These are phyloP conservation scores for Frieseomelitta varia DNA, from an alignment of 1,140 invertebrate genomes.

Conservation along the genomic window DNA sequence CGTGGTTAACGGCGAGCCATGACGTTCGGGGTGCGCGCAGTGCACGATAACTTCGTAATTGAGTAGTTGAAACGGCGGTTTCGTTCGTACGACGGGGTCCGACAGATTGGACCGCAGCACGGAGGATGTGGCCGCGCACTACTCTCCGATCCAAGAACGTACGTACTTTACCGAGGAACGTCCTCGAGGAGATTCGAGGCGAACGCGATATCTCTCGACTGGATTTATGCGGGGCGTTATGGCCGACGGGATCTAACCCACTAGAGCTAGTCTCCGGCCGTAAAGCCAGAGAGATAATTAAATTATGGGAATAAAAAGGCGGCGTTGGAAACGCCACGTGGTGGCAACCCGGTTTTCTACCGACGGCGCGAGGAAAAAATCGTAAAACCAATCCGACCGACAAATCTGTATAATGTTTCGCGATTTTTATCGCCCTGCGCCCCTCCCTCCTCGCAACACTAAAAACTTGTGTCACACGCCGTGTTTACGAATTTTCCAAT, in stretches of 20 bases:
- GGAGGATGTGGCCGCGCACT: constrained; percentile 7
- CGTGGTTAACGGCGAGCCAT: neutral
- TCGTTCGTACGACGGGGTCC: constrained; percentile 6
- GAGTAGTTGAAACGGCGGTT: constrained; percentile 40
- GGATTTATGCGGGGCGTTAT: constrained; percentile 72
- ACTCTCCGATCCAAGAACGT: constrained; percentile 37
- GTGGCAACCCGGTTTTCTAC: constrained; percentile 35
- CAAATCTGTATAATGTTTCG: constrained; percentile 80
- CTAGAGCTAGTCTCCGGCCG: constrained; percentile 68
- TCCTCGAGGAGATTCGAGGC: constrained; percentile 50
- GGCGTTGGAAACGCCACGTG: constrained; percentile 15
- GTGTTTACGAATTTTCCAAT: constrained; percentile 65
- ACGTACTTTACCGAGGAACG: constrained; percentile 46
- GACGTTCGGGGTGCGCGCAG: neutral
- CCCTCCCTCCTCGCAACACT: constrained; percentile 44
- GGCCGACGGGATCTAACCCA: constrained; percentile 67
- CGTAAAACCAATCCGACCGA: constrained; percentile 79
- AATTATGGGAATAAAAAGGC: constrained; percentile 77
- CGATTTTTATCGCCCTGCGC: constrained; percentile 79
- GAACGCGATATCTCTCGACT: constrained; percentile 65
- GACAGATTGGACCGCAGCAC: constrained; percentile 38
- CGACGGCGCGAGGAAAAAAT: constrained; percentile 73
- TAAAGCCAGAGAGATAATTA: constrained; percentile 79
- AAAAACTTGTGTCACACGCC: constrained; percentile 36
- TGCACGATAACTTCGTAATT: constrained; percentile 45